Base-by-base conservation (phyloP, 2,888 invertebrate genomes). In the Caenorhabditis becei region DNA sequence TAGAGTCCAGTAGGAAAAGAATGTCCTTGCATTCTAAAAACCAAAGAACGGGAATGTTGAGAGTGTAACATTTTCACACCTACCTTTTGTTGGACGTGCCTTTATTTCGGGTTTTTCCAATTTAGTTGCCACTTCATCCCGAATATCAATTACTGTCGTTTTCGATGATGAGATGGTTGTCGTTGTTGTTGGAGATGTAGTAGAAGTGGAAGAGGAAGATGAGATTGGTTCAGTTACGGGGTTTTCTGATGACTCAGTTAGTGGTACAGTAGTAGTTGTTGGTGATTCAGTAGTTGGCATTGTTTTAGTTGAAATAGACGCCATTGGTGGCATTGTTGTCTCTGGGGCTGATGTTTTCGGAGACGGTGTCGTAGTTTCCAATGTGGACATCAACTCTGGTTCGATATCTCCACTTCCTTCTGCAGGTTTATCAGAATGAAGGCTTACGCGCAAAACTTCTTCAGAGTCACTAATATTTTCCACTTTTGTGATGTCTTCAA, bases 1-100 rank as follows among this genome's bases (percentile, higher is more conserved):
- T 85, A 1, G 85, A 85, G 66, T 85, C 85, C 32, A 85, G 62
- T 16, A 85, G 63, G 67, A 85, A 85, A 18, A 85, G 59, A 49
- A 85, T 79, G 67, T 83, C 82, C 20, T 81, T 74, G 59, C 85
- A 85, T 23, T 78, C 83, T 83, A 56, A 28, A 61, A 56, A 53
- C 35, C 56, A 59, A 69, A 41, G 11, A 41, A 41, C 8, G 14
- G 14, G 41, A 41, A 14, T 14, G 2, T 24, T 11, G 24, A 32
- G 18, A 28, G 70, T 71, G 71, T 66, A 66, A 66, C 56, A 54
- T 16, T 63, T 37, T 59, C 32, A 54, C 63, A 63, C 63, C 47
- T 49, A 72, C 78, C 72, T 66, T 67, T 72, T 61, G 54, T 61
- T 53, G 71, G 71, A 23, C 28, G 35, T 26, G 44, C 47, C 35